Evolutionary conservation across 2,888 invertebrate genomes (phyloP).

Genomic region (Cosmia trapezina): DNA sequence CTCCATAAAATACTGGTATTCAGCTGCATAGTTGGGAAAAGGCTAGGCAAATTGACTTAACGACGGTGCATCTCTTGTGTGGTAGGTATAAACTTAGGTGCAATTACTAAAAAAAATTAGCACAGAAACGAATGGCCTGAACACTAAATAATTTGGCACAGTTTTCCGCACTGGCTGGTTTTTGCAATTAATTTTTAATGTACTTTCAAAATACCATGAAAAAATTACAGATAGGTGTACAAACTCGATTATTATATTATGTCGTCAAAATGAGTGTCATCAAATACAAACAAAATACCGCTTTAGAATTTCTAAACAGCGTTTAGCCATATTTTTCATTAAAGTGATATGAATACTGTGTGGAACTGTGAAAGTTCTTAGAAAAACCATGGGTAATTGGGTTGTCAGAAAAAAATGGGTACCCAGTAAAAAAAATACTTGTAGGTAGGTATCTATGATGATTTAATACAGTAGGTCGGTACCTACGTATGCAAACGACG

Average conservation of each 20-base stretch:
- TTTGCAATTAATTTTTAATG: slow-evolving; percentile 15
- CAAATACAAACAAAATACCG: slow-evolving; percentile 1
- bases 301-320: slow-evolving; percentile 15
- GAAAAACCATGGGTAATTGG: not conserved
- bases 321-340: not conserved
- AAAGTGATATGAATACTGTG: not conserved
- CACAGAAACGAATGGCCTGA: not conserved
- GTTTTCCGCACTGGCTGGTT: not conserved
- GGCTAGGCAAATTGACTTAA: too few species aligned
- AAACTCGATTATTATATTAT: too few species aligned
- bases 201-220: slow-evolving; percentile 19
- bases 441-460: not conserved
- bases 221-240: not conserved
- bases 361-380: slow-evolving; percentile 7
- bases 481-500: not conserved
- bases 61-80: slow-evolving; percentile 1
- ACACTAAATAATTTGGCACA: slow-evolving; percentile 2
- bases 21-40: too few species aligned
- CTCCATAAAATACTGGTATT: too few species aligned
- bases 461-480: not conserved
- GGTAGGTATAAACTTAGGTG: not conserved
- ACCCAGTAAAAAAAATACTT: not conserved
- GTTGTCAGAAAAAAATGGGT: not conserved
- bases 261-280: not conserved
- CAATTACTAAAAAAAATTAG: too few species aligned